Evolutionary conservation across 2,888 invertebrate genomes (phyloP).

Genomic region (Hoplodrina ambigua): DNA sequence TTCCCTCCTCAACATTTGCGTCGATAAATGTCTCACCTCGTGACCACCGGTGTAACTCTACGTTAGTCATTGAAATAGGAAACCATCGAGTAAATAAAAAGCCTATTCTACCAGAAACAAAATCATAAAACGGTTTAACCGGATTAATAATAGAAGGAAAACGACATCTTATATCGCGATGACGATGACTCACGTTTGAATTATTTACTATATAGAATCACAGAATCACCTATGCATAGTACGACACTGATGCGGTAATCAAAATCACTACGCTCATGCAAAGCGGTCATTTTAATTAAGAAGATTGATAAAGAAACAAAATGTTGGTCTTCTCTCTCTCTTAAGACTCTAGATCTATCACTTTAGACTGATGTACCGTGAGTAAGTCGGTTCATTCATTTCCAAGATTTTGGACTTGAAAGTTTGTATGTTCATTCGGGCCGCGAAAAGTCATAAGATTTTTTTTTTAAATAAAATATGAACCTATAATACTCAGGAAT

Average conservation of each 20-base stretch:
- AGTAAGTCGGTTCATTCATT: too few species aligned
- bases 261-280: not conserved
- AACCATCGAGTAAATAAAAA: not conserved
- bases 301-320: too few species aligned
- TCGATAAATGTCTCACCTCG: not conserved
- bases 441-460: too few species aligned
- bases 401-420: too few species aligned
- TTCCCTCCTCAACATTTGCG: not conserved
- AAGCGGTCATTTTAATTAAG: not conserved
- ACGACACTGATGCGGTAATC: not conserved
- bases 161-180: not conserved
- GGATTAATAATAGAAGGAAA: constrained; percentile 9
- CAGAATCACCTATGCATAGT: not conserved
- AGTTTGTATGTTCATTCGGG: too few species aligned
- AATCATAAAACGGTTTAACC: constrained; percentile 1
- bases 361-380: too few species aligned
- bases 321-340: too few species aligned
- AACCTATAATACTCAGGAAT: too few species aligned
- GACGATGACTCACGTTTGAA: constrained; percentile 23
- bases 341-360: too few species aligned
- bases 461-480: too few species aligned
- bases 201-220: constrained; percentile 1
- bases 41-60: not conserved
- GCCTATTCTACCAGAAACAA: constrained; percentile 6
- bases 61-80: constrained; percentile 6